phyloP scores from a whole-genome alignment of 2,888 invertebrate genomes.

The Idaea biselata region DNA sequence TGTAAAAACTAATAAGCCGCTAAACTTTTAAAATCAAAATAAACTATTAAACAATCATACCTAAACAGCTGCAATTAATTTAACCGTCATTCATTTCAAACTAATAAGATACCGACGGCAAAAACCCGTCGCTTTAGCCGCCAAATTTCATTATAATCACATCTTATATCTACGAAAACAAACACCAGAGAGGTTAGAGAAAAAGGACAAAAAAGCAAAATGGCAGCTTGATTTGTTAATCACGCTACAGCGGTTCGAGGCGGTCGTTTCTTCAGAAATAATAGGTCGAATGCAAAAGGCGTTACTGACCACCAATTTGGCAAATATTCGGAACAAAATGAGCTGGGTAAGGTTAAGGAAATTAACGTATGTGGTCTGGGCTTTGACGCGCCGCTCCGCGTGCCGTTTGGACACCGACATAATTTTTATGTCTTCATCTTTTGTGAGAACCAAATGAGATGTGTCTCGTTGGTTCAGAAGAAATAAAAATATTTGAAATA shows the following conservation, averaged over 20 bases:
- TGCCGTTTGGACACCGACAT: slow-evolving; percentile 42
- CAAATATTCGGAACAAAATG: slow-evolving; percentile 51
- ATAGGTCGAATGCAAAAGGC: slow-evolving; percentile 70
- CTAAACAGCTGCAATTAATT: background rate
- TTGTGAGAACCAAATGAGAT: slow-evolving; percentile 64
- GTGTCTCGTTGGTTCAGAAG: slow-evolving; percentile 46
- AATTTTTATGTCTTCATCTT: slow-evolving; percentile 79
- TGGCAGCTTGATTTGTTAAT: slow-evolving; percentile 66
- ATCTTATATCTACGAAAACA: slow-evolving; percentile 71
- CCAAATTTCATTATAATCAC: slow-evolving; percentile 71
- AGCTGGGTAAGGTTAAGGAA: slow-evolving; percentile 52
- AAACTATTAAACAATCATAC: slow-evolving; percentile 4
- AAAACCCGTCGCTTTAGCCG: slow-evolving; percentile 31
- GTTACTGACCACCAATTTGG: slow-evolving; percentile 76
- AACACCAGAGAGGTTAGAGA: slow-evolving; percentile 60
- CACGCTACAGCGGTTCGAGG: slow-evolving; percentile 62
- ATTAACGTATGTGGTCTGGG: slow-evolving; percentile 73
- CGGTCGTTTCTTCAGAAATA: slow-evolving; percentile 65
- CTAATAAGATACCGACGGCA: background rate
- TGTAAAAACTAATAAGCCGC: background rate
- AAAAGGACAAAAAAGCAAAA: slow-evolving; percentile 47
- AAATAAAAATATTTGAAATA: slow-evolving; percentile 27
- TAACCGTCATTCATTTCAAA: background rate
- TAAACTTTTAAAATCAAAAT: background rate
- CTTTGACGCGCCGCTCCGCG: slow-evolving; percentile 66